Evolutionary conservation across 1,140 invertebrate genomes (phyloP), one percentile per base, ranked within the genome.

Genomic region (Nephotettix cincticeps): DNA sequence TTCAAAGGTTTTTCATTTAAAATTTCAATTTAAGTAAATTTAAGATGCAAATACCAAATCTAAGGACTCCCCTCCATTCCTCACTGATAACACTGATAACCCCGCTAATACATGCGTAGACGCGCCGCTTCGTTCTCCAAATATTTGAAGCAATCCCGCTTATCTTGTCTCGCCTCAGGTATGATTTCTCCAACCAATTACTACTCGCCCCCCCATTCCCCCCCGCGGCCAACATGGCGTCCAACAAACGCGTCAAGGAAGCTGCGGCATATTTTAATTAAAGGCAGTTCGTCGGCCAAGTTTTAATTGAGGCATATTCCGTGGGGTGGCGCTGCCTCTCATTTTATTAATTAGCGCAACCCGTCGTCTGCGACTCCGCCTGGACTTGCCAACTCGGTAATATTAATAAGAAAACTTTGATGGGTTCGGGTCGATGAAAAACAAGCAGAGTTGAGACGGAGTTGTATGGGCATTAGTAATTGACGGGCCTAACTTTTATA

Each of bases 301-400:
- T 76, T 76, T 76, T 76, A 76, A 76, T 75, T 76, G 75, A 76
- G 72, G 75, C 72, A 71, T 73, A 72, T 73, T 74, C 74, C 72
- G 70, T 69, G 61, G 71, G 63, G 69, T 68, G n/a, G 70, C 71
- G 67, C 71, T 76, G 73, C 71, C 72, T 69, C 73, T 76, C 74
- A 73, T 76, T 75, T 73, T 75, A 76, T 76, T 76, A 76, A 76
- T 76, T 76, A 76, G 73, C 68, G 71, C n/a, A n/a, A n/a, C n/a
- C 72, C 67, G 74, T 14, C 63, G 36, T 25, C 64, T 43, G 69
- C 32, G 47, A 70, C 69, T 69, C 61, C n/a, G n/a, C n/a, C n/a
- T 25, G 43, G 69, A 70, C 69, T 70, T 30, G 65, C 19, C 63
- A 71, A 54, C 66, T 72, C 68, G 30, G 54, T 21, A 58, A 54